Percentiles rank a stretch among this genome's conserved stretches.
These are phyloP conservation scores for Griposia aprilina DNA, from an alignment of 2,888 invertebrate species.

Conservation along the genomic window DNA sequence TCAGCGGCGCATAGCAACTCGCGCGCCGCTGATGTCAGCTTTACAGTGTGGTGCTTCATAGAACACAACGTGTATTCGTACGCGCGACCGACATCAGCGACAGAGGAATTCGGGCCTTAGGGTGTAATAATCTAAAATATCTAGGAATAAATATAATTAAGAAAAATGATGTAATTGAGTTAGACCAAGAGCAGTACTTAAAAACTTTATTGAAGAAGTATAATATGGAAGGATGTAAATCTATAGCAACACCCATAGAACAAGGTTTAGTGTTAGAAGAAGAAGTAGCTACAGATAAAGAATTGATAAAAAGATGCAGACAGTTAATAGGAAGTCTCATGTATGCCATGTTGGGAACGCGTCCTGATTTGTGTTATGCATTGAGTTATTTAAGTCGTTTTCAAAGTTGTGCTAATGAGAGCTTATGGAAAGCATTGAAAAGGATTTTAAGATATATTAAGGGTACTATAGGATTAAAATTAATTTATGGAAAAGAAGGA, in stretches of 20 bases:
- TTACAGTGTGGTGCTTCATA: too few relatives aligned
- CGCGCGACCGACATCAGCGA: too few relatives aligned
- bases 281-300: neutral
- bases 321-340: conserved; percentile 16
- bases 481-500: neutral
- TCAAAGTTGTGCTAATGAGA: conserved; percentile 13
- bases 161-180: conserved; percentile 10
- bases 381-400: conserved; percentile 7
- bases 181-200: conserved; percentile 5
- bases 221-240: conserved; percentile 8
- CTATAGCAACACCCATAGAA: conserved; percentile 12
- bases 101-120: neutral
- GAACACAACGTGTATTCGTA: too few relatives aligned
- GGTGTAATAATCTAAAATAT: conserved; percentile 10
- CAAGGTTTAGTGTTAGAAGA: conserved; percentile 6
- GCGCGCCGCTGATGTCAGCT: too few relatives aligned
- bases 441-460: conserved; percentile 4
- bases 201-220: neutral
- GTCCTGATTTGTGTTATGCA: conserved; percentile 11
- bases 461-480: conserved; percentile 6
- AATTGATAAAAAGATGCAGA: conserved; percentile 8
- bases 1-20: too few relatives aligned
- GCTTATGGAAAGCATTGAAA: conserved; percentile 7
- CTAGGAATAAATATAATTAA: conserved; percentile 10
- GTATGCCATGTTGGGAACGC: conserved; percentile 13